Conservation (phyloP, 1,140 invertebrate species). For the Bombus consobrinus region DNA sequence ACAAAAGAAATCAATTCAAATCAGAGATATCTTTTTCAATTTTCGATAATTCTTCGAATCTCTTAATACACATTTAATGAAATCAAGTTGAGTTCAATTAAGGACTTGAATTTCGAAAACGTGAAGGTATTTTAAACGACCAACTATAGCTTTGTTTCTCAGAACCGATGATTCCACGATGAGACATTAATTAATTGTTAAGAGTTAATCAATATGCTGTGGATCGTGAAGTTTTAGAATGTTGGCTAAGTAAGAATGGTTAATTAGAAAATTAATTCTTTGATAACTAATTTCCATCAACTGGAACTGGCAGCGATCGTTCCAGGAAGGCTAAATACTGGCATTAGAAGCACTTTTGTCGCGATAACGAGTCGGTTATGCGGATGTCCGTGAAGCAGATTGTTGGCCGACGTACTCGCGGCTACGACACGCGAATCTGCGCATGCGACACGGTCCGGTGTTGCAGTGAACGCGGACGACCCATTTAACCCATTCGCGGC, state of each 20-base stretch:
- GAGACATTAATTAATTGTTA: too few relatives aligned
- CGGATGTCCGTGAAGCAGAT: conserved; percentile 48
- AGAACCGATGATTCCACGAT: too few relatives aligned
- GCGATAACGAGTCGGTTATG: conserved; percentile 43
- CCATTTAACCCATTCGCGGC: conserved; percentile 28
- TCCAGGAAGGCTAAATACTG: neutral
- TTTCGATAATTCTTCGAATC: too few relatives aligned
- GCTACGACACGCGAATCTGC: conserved; percentile 38
- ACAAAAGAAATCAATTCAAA: too few relatives aligned
- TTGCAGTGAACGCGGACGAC: conserved; percentile 26
- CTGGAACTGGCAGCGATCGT: neutral
- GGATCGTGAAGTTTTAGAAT: neutral
- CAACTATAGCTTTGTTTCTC: too few relatives aligned
- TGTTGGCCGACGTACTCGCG: conserved; percentile 28
- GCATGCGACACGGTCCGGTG: conserved; percentile 35
- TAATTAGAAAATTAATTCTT: neutral
- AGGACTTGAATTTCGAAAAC: too few relatives aligned
- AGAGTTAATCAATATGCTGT: neutral
- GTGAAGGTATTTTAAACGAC: too few relatives aligned
- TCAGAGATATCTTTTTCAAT: too few relatives aligned
- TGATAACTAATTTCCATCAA: neutral
- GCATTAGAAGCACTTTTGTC: conserved; percentile 7
- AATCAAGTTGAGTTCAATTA: too few relatives aligned
- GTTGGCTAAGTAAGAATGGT: neutral
- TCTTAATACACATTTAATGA: too few relatives aligned